Conservation (phyloP, 2,888 invertebrate species). For the Erebia epiphron region DNA sequence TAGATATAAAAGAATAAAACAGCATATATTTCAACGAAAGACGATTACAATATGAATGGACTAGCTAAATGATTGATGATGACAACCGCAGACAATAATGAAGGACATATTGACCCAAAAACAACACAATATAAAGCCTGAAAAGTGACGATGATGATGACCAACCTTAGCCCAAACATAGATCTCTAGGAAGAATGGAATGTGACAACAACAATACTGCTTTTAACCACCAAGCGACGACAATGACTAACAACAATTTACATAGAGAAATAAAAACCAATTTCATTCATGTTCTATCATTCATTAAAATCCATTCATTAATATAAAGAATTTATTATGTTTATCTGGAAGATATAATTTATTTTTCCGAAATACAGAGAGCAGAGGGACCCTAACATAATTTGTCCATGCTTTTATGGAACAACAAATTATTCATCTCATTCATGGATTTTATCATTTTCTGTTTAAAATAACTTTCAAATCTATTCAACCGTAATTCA, state of each 20-base stretch:
- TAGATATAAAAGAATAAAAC: neutral
- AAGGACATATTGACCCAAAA: neutral
- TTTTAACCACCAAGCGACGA: conserved; percentile 15
- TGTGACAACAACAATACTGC: conserved; percentile 1
- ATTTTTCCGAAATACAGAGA: too few relatives aligned
- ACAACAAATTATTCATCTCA: too few relatives aligned
- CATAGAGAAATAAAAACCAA: neutral
- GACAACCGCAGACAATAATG: conserved; percentile 5
- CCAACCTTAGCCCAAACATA: conserved; percentile 8
- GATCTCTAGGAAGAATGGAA: neutral
- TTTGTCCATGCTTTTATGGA: too few relatives aligned
- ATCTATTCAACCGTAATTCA: too few relatives aligned
- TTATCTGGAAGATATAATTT: too few relatives aligned
- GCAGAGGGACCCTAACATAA: too few relatives aligned
- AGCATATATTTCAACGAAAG: neutral
- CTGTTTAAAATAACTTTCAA: too few relatives aligned
- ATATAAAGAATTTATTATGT: too few relatives aligned
- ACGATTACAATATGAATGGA: neutral
- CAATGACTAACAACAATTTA: neutral
- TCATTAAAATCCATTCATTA: neutral
- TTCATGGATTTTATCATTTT: too few relatives aligned
- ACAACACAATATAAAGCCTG: conserved; percentile 16
- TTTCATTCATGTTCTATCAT: neutral
- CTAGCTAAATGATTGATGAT: conserved; percentile 12
- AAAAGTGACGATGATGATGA: conserved; percentile 5